A percentile compares a stretch with the other conserved stretches of the same genome.
phyloP scores from a whole-genome alignment of 2,888 invertebrate species.

The Eristalis tenax region DNA sequence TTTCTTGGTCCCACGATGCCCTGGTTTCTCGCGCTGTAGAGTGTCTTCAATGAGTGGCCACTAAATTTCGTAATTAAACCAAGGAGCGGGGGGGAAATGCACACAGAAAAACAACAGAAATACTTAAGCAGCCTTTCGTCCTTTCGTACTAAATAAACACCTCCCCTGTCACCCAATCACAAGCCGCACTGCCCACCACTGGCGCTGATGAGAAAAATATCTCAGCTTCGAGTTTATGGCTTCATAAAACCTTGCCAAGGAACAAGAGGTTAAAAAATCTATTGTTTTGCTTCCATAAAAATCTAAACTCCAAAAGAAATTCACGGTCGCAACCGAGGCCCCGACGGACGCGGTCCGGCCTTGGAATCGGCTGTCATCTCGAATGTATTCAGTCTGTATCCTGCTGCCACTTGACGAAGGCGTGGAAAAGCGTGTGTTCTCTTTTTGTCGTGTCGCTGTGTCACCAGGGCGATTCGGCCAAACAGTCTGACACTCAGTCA shows the following conservation, averaged over 20 bases:
- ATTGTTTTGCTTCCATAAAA: slow-evolving; percentile 66
- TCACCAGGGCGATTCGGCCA: background rate
- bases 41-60: slow-evolving; percentile 24
- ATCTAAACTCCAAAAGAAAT: slow-evolving; percentile 60
- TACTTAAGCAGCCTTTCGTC: slow-evolving; percentile 16
- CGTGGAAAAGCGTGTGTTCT: background rate
- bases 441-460: background rate
- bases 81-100: slow-evolving; percentile 34
- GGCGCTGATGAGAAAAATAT: slow-evolving; percentile 59
- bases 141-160: slow-evolving; percentile 66
- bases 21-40: background rate
- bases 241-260: slow-evolving; percentile 55
- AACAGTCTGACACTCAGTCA: background rate
- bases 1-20: background rate
- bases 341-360: slow-evolving; percentile 27
- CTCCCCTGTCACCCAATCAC: slow-evolving; percentile 45
- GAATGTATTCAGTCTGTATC: slow-evolving; percentile 11
- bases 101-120: slow-evolving; percentile 36
- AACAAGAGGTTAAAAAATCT: slow-evolving; percentile 68
- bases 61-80: slow-evolving; percentile 66
- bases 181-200: background rate
- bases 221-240: slow-evolving; percentile 65
- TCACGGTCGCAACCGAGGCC: slow-evolving; percentile 12
- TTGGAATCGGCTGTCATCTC: slow-evolving; percentile 37
- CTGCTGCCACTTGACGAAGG: background rate